phyloP scores from a whole-genome alignment of 2,797 vertebrate genomes.

The Arremon brunneinucha region DNA sequence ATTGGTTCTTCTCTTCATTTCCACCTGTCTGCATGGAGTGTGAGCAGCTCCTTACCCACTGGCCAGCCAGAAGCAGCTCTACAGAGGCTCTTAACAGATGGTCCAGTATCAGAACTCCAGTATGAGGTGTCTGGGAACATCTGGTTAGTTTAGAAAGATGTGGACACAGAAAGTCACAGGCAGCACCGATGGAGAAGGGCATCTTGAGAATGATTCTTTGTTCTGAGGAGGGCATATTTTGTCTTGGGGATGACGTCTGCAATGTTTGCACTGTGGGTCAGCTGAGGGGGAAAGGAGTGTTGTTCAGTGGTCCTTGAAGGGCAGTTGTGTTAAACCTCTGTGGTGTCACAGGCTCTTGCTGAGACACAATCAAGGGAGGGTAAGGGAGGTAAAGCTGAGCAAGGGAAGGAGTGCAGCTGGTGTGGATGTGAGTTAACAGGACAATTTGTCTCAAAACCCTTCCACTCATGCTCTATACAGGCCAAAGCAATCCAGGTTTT shows the following conservation, averaged over 20 bases:
- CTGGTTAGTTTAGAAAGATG: not conserved
- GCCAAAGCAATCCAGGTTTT: not conserved
- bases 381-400: not conserved
- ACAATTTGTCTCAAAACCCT: not conserved
- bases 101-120: not conserved
- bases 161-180: not conserved
- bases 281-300: not conserved
- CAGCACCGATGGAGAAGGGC: not conserved
- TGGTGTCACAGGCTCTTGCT: not conserved
- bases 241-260: not conserved
- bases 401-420: not conserved
- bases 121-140: not conserved
- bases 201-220: not conserved
- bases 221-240: not conserved
- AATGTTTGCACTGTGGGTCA: not conserved
- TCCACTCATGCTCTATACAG: not conserved
- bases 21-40: not conserved
- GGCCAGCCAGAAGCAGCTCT: not conserved
- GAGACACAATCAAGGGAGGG: not conserved
- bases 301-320: not conserved
- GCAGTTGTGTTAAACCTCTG: not conserved
- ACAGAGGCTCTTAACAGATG: not conserved
- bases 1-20: not conserved
- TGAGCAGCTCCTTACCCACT: not conserved
- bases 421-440: not conserved